Percentiles rank a stretch among this genome's conserved stretches.
These are phyloP conservation scores for Willowsia nigromaculata DNA, from an alignment of 2,888 invertebrate genomes.

Conservation along the genomic window DNA sequence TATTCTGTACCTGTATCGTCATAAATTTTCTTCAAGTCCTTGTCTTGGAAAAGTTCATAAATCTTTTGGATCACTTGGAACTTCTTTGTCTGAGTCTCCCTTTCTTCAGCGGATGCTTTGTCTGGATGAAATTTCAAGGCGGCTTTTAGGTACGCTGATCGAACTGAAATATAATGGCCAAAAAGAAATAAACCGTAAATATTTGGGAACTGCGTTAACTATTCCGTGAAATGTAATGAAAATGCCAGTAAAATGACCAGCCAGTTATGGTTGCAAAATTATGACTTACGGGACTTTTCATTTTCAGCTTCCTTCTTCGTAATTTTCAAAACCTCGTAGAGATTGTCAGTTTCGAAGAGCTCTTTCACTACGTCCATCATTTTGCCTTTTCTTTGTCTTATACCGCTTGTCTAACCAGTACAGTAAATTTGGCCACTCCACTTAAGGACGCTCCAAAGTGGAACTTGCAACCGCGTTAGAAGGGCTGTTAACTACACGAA, in stretches of 20 bases:
- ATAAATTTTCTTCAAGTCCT: conserved; percentile 75
- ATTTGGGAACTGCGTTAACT: not conserved
- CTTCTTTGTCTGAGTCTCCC: conserved; percentile 75
- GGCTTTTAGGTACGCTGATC: conserved; percentile 75
- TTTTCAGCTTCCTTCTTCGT: conserved; percentile 64
- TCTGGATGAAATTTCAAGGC: conserved; percentile 77
- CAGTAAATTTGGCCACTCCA: too few species aligned
- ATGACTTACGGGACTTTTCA: conserved; percentile 72
- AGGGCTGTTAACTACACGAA: too few species aligned
- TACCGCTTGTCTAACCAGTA: too few species aligned
- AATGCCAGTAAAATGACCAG: too few species aligned
- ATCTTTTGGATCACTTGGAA: conserved; percentile 76
- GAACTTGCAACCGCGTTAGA: too few species aligned
- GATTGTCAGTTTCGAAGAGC: conserved; percentile 74
- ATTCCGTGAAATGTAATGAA: too few species aligned
- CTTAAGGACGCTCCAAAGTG: too few species aligned
- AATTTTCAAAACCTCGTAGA: conserved; percentile 72
- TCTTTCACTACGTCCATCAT: conserved; percentile 73
- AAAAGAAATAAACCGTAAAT: too few species aligned
- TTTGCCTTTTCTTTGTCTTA: not conserved
- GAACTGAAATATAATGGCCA: too few species aligned
- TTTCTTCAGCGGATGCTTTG: conserved; percentile 72
- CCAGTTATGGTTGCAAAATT: too few species aligned
- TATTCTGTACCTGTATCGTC: conserved; percentile 77
- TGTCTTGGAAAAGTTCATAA: conserved; percentile 75